Conservation (phyloP, 1,140 invertebrate species). For the Drosophila arizonae region DNA sequence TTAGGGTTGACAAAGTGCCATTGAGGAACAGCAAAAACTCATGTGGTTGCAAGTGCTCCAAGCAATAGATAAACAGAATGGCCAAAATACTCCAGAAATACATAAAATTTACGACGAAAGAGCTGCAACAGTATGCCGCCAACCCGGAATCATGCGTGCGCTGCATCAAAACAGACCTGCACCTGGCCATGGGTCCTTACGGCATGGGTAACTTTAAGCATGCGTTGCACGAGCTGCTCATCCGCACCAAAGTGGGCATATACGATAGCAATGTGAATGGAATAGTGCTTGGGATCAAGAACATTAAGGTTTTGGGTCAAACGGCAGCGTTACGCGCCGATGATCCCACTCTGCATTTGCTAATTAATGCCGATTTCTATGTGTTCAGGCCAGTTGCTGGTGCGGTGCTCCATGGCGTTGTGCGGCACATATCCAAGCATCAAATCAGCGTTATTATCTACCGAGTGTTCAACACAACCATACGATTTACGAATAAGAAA, state of each 20-base stretch:
- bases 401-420: slow-evolving; percentile 81
- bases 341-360: slow-evolving; percentile 84
- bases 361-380: slow-evolving; percentile 84
- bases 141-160: slow-evolving; percentile 84
- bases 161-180: slow-evolving; percentile 82
- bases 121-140: slow-evolving; percentile 74
- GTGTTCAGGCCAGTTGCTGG: slow-evolving; percentile 84
- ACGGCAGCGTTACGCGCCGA: slow-evolving; percentile 83
- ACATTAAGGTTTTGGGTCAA: slow-evolving; percentile 84
- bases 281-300: slow-evolving; percentile 85
- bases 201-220: slow-evolving; percentile 83
- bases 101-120: slow-evolving; percentile 66
- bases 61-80: slow-evolving; percentile 47
- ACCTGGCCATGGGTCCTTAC: slow-evolving; percentile 84
- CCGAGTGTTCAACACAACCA: slow-evolving; percentile 75
- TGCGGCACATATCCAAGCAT: slow-evolving; percentile 65
- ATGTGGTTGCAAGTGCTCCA: slow-evolving; percentile 49
- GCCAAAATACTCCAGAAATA: slow-evolving; percentile 77
- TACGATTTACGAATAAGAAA: slow-evolving; percentile 66
- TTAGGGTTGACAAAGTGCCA: slow-evolving; percentile 15
- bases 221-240: slow-evolving; percentile 82
- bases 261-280: slow-evolving; percentile 84
- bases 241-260: slow-evolving; percentile 79
- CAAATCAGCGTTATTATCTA: slow-evolving; percentile 78
- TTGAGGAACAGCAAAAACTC: slow-evolving; percentile 37